These are phyloP conservation scores for Drosophila hydei DNA, from an alignment of 1,140 invertebrate genomes.

Conservation along the genomic window DNA sequence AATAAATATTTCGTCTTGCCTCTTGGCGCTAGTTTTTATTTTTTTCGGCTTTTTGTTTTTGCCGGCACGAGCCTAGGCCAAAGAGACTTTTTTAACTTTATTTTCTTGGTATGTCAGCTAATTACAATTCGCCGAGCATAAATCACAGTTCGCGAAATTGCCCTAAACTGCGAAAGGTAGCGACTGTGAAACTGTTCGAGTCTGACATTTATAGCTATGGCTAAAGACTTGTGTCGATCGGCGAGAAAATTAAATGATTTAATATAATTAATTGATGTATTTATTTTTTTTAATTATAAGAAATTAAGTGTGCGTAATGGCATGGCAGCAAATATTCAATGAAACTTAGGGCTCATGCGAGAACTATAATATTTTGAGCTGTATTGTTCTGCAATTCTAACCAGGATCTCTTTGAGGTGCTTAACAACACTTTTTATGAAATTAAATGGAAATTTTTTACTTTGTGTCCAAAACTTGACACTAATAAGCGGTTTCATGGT, in stretches of 20 bases:
- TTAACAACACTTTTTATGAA: too few relatives aligned
- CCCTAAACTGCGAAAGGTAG: slow-evolving; percentile 1
- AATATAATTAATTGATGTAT: neutral
- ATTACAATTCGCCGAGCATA: slow-evolving; percentile 54
- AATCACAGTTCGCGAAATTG: slow-evolving; percentile 40
- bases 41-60: slow-evolving; percentile 6
- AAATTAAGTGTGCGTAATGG: neutral
- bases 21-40: slow-evolving; percentile 17
- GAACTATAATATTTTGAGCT: too few relatives aligned
- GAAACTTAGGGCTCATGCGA: neutral
- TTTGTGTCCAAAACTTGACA: too few relatives aligned
- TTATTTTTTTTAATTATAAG: neutral
- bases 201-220: neutral
- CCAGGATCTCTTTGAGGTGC: too few relatives aligned
- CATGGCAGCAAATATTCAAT: neutral
- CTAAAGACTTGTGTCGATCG: neutral
- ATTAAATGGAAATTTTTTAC: too few relatives aligned
- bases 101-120: slow-evolving; percentile 49
- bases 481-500: too few relatives aligned
- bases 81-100: neutral
- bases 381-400: too few relatives aligned
- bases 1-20: slow-evolving; percentile 56
- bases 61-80: slow-evolving; percentile 55
- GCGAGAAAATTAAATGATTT: neutral
- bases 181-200: neutral